phyloP scores from a whole-genome alignment of 2,888 invertebrate species.

The Pasiphila rectangulata region DNA sequence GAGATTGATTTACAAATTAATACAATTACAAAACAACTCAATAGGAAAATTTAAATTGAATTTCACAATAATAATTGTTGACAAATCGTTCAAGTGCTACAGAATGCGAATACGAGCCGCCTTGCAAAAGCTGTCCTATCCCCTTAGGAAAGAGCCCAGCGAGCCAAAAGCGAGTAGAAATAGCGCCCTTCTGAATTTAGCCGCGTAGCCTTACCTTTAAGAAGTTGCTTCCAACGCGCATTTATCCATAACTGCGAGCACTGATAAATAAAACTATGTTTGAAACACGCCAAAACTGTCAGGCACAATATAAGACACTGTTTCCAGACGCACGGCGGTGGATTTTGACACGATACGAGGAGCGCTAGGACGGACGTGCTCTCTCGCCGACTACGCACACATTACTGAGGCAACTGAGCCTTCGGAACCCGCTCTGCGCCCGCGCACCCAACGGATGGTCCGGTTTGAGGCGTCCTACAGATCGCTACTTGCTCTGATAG shows the following conservation, averaged over 20 bases:
- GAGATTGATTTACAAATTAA: slow-evolving; percentile 40
- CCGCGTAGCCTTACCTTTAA: slow-evolving; percentile 62
- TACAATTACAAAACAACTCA: slow-evolving; percentile 42
- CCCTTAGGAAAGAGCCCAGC: slow-evolving; percentile 52
- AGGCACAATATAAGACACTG: slow-evolving; percentile 63
- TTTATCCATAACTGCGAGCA: slow-evolving; percentile 50
- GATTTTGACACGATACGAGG: slow-evolving; percentile 43
- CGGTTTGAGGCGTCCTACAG: slow-evolving; percentile 52
- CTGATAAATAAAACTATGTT: slow-evolving; percentile 46
- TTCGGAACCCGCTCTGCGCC: slow-evolving; percentile 60
- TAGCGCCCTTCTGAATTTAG: slow-evolving; percentile 55
- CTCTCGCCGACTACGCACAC: slow-evolving; percentile 54
- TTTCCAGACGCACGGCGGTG: slow-evolving; percentile 60
- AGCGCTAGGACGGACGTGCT: slow-evolving; percentile 47
- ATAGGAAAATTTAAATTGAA: slow-evolving; percentile 38
- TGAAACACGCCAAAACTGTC: slow-evolving; percentile 54
- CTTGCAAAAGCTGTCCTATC: slow-evolving; percentile 63
- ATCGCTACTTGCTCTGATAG: slow-evolving; percentile 24
- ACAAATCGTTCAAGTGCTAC: slow-evolving; percentile 53
- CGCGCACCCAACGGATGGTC: slow-evolving; percentile 67
- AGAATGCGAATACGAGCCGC: slow-evolving; percentile 58
- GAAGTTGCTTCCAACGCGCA: slow-evolving; percentile 43
- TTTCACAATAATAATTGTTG: slow-evolving; percentile 54
- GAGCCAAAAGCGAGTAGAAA: slow-evolving; percentile 46
- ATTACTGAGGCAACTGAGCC: slow-evolving; percentile 48